phyloP scores from a whole-genome alignment of 2,888 invertebrate species.

The Allacma fusca region DNA sequence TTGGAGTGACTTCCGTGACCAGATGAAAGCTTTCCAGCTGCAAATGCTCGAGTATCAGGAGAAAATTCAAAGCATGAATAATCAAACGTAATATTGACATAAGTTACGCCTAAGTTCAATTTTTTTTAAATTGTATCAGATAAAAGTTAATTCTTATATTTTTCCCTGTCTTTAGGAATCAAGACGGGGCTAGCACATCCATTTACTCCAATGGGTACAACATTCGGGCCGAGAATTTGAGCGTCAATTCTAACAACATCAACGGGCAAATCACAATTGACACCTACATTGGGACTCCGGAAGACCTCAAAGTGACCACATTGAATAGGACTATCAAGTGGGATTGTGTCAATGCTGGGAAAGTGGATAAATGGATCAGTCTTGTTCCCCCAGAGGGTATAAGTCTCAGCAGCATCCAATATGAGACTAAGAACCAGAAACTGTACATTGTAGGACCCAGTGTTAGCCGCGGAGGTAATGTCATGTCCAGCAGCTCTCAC shows the following conservation, averaged over 20 bases:
- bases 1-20: neutral
- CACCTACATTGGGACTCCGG: slow-evolving; percentile 3
- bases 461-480: neutral
- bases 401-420: slow-evolving; percentile 13
- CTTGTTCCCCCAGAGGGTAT: slow-evolving; percentile 9
- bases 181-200: neutral
- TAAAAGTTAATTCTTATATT: neutral
- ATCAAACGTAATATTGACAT: neutral
- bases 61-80: slow-evolving; percentile 5
- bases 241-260: neutral
- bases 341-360: neutral
- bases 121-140: neutral
- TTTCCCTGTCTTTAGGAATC: neutral
- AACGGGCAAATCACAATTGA: slow-evolving; percentile 17
- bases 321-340: neutral
- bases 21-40: slow-evolving; percentile 7
- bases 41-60: slow-evolving; percentile 22
- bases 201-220: slow-evolving; percentile 6
- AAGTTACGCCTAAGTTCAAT: too few species aligned
- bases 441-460: slow-evolving; percentile 23
- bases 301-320: neutral
- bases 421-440: slow-evolving; percentile 1
- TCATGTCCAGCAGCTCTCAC: neutral
- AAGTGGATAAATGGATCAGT: slow-evolving; percentile 10
- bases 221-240: neutral